A percentile compares a stretch with the other conserved stretches of the same genome.
Conservation (phyloP, 1,140 invertebrate species). For the Popillia japonica region DNA sequence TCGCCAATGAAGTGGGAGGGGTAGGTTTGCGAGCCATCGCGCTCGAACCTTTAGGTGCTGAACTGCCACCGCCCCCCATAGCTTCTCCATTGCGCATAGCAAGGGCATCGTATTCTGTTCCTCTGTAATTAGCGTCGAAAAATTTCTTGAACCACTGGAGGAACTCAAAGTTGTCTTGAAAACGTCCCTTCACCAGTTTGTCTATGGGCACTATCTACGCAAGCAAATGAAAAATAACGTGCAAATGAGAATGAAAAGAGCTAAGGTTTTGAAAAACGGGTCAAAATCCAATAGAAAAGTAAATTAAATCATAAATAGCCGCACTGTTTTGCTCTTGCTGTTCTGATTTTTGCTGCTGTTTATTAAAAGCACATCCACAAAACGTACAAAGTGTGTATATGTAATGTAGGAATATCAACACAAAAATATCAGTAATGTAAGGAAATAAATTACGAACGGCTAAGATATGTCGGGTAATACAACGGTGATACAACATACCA, state of each 20-base stretch:
- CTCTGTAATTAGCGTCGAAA: slow-evolving; percentile 97
- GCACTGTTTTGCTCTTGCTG: slow-evolving; percentile 13
- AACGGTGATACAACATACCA: slow-evolving; percentile 35
- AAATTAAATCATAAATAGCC: slow-evolving; percentile 22
- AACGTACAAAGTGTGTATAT: slow-evolving; percentile 25
- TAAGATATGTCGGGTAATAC: slow-evolving; percentile 34
- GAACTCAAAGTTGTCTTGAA: slow-evolving; percentile 99
- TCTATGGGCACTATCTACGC: slow-evolving; percentile 85
- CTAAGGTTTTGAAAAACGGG: background rate
- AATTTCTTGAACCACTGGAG: slow-evolving; percentile 99
- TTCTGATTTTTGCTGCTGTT: slow-evolving; percentile 1
- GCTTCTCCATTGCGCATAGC: slow-evolving; percentile 83
- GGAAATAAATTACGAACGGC: slow-evolving; percentile 12
- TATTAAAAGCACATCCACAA: slow-evolving; percentile 19
- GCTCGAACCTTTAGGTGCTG: slow-evolving; percentile 65
- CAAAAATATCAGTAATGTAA: background rate
- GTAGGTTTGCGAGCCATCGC: slow-evolving; percentile 61
- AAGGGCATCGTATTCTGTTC: slow-evolving; percentile 90
- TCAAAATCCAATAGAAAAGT: background rate
- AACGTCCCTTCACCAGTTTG: slow-evolving; percentile 91
- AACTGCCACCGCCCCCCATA: slow-evolving; percentile 75
- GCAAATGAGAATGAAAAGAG: slow-evolving; percentile 32
- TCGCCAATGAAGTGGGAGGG: slow-evolving; percentile 61
- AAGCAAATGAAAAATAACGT: slow-evolving; percentile 42
- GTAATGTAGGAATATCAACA: background rate